Percentiles rank a stretch among this genome's conserved stretches.
Evolutionary conservation across 2,888 invertebrate genomes (phyloP).

Genomic region (Pimpla rufipes): DNA sequence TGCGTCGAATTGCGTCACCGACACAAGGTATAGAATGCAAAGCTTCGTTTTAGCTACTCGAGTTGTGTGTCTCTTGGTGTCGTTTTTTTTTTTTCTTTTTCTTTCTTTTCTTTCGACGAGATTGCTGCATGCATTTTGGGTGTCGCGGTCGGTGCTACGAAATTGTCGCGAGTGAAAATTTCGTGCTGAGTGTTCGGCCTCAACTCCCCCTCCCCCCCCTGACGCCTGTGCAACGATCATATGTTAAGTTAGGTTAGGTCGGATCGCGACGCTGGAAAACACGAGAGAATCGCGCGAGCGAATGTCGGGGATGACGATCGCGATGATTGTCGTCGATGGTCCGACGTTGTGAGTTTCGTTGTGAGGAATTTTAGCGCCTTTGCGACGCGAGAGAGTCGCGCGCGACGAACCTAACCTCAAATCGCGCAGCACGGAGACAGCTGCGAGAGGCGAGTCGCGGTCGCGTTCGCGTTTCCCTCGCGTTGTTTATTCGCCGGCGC

Average conservation of each 20-base stretch:
- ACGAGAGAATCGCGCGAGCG: not conserved
- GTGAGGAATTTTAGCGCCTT: not conserved
- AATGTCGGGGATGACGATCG: not conserved
- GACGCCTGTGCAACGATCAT: slow-evolving; percentile 6
- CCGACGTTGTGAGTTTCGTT: not conserved
- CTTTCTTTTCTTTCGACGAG: not conserved
- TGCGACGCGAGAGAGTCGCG: not conserved
- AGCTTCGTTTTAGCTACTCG: not conserved
- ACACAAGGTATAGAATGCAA: slow-evolving; percentile 25
- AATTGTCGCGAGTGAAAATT: slow-evolving; percentile 15
- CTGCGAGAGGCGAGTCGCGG: too few species aligned
- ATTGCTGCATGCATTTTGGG: not conserved
- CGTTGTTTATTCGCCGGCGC: too few species aligned
- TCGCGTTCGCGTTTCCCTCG: too few species aligned
- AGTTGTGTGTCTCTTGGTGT: too few species aligned
- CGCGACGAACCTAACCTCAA: slow-evolving; percentile 17
- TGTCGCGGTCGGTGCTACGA: not conserved
- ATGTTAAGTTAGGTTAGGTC: slow-evolving; percentile 48
- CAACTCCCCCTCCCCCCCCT: not conserved
- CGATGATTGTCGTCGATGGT: not conserved
- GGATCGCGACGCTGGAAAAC: not conserved
- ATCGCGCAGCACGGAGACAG: too few species aligned
- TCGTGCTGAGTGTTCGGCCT: not conserved
- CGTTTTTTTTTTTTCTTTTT: not conserved
- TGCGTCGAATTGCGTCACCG: slow-evolving; percentile 48